These are phyloP conservation scores for Rhabdomys pumilio DNA, from an alignment of 2,797 vertebrate species.

Conservation along the genomic window DNA sequence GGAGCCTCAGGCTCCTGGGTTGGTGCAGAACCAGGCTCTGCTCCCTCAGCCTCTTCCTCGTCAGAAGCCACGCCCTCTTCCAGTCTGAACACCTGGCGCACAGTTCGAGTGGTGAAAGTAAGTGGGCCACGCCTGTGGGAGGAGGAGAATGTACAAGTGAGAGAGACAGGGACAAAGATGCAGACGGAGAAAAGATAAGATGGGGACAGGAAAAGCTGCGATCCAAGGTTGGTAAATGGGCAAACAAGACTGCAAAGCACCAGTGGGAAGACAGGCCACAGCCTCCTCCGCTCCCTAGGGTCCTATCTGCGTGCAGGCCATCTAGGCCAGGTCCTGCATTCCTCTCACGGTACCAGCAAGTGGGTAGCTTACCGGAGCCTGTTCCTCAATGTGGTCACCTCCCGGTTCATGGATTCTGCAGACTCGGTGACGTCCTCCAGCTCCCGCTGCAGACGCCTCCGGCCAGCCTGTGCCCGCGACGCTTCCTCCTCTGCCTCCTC, in stretches of 20 bases:
- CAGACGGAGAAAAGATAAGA: not conserved
- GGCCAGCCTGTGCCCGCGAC: slow-evolving; percentile 94
- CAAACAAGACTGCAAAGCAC: not conserved
- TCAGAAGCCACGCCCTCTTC: slow-evolving; percentile 95
- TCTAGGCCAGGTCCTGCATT: no score
- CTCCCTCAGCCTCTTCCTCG: slow-evolving; percentile 82
- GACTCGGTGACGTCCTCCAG: slow-evolving; percentile 94
- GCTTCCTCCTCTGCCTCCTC: slow-evolving; percentile 97
- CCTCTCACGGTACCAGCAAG: no score
- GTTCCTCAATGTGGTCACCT: slow-evolving; percentile 93
- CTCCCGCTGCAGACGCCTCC: slow-evolving; percentile 94
- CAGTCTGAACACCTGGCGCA: slow-evolving; percentile 94
- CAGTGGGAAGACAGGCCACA: not conserved
- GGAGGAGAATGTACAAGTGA: not conserved
- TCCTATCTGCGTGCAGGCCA: not conserved
- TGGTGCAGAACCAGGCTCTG: slow-evolving; percentile 51
- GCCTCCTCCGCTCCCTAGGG: not conserved
- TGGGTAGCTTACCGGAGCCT: slow-evolving; percentile 92
- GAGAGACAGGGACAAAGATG: not conserved
- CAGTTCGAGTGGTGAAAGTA: slow-evolving; percentile 91
- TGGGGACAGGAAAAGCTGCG: no score
- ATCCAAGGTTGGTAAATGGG: not conserved
- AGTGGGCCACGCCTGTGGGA: slow-evolving; percentile 84
- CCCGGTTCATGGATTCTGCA: slow-evolving; percentile 94
- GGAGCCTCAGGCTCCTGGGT: slow-evolving; percentile 36